A percentile compares a stretch with the other conserved stretches of the same genome.
These are phyloP conservation scores for Lutraria rhynchaena DNA, from an alignment of 1,140 invertebrate genomes.

Conservation along the genomic window DNA sequence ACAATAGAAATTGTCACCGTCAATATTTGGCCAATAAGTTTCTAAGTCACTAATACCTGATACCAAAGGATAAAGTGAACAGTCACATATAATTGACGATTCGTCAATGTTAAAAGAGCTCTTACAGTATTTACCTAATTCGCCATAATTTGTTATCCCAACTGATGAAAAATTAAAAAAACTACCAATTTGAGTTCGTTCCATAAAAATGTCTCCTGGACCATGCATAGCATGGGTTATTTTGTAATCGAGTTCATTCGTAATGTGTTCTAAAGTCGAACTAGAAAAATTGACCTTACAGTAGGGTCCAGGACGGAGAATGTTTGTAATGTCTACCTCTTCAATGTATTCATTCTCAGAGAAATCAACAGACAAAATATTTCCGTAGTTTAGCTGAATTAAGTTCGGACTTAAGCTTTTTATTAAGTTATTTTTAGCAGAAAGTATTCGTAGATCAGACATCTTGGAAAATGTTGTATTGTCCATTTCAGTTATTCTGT, in stretches of 20 bases:
- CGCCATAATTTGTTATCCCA: conserved; percentile 6
- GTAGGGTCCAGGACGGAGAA: conserved; percentile 8
- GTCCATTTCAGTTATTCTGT: conserved; percentile 15
- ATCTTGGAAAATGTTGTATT: conserved; percentile 24
- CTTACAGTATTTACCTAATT: neutral
- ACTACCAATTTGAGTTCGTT: neutral
- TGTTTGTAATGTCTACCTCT: conserved; percentile 34
- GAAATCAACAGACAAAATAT: conserved; percentile 8
- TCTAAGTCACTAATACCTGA: neutral
- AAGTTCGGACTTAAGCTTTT: conserved; percentile 4
- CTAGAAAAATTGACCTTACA: neutral
- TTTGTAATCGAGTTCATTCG: neutral
- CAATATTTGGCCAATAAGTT: conserved; percentile 20
- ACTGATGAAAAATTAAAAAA: conserved; percentile 17
- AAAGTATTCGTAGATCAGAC: conserved; percentile 10
- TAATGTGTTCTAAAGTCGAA: neutral
- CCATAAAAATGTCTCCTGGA: conserved; percentile 7
- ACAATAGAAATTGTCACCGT: conserved; percentile 11
- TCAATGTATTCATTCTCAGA: conserved; percentile 2
- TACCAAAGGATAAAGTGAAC: conserved; percentile 15
- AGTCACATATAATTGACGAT: conserved; percentile 1
- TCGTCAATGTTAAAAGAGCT: neutral
- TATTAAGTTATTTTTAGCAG: conserved; percentile 2
- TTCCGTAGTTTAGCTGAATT: neutral
- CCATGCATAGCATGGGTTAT: conserved; percentile 7